phyloP scores from a whole-genome alignment of 2,113 vertebrate genomes.

The Origma solitaria region DNA sequence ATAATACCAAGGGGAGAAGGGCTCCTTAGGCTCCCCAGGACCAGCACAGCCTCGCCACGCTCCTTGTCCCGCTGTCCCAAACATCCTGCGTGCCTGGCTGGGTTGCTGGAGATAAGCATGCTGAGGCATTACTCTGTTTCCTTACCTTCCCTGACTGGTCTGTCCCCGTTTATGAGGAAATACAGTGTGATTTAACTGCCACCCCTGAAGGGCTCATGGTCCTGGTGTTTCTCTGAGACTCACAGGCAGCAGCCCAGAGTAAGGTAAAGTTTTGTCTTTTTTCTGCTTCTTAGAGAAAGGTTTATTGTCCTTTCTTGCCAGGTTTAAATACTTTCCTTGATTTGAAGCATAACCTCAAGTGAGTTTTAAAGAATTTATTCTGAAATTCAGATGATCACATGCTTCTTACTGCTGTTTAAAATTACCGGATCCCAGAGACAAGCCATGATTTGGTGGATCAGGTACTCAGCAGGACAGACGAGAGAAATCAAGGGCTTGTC shows the following conservation, averaged over 20 bases:
- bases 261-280: background rate
- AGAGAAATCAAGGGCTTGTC: background rate
- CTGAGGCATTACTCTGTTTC: background rate
- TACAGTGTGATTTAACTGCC: background rate
- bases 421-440: background rate
- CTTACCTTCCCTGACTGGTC: background rate
- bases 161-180: background rate
- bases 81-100: background rate
- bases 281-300: background rate
- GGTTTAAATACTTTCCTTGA: background rate
- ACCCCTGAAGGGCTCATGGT: background rate
- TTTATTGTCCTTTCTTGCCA: background rate
- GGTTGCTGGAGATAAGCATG: background rate
- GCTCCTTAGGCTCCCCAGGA: accelerated
- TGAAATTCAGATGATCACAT: background rate
- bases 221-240: background rate
- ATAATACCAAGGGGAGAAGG: background rate
- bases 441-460: accelerated
- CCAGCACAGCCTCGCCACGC: accelerated
- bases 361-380: background rate
- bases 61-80: background rate
- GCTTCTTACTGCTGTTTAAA: background rate
- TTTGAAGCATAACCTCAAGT: background rate
- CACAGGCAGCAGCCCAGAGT: background rate
- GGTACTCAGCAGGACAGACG: background rate